Evolutionary conservation across 2,113 vertebrate species (phyloP), one percentile per base, ranked within the genome.

Genomic region (Limanda limanda): DNA sequence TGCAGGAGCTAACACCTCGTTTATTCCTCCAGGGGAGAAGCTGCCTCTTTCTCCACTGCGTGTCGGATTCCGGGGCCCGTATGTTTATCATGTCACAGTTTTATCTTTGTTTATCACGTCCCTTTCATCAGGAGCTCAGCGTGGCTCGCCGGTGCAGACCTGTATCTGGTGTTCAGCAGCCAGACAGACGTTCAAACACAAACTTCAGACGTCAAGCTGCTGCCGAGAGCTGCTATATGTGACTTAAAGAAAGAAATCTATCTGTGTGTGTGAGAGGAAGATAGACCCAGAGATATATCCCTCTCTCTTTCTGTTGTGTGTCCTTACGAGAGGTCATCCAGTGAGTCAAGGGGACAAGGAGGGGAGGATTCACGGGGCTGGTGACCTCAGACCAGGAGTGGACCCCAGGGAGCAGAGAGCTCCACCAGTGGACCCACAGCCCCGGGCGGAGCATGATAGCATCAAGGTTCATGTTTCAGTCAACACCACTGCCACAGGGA

Each of bases 381-480:
- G 40, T 91, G 89, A 89, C 88, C 76, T 89, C 66, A 80, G 75
- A 81, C 64, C 74, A 60, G 68, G 68, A 67, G 52, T 25, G 12
- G 60, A 71, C 76, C 86, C 51, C 8, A 13, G 72, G 88, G 82
- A 86, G 84, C 74, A 75, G 81, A 78, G 82, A 83, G 67, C 78
- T 75, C 81, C 61, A 24, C 58, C 76, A 56, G 81, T 84, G 88
- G 84, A 89, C 85, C 81, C 81, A 75, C 72, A 78, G 80, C 74
- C 73, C 51, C n/a, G 12, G 79, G 77, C 73, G 57, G 42, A 35
- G 57, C 61, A 59, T 14, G 84, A 91, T 91, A 90, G 85, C 86
- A 88, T 91, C 83, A 74, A 40, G 68, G 85, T 91, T 88, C 83
- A 88, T 74, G 83, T 89, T 86, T 80, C 74, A 87, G 81, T 86